These are phyloP conservation scores for Lydus trimaculatus DNA, from an alignment of 2,888 invertebrate species.

Conservation along the genomic window DNA sequence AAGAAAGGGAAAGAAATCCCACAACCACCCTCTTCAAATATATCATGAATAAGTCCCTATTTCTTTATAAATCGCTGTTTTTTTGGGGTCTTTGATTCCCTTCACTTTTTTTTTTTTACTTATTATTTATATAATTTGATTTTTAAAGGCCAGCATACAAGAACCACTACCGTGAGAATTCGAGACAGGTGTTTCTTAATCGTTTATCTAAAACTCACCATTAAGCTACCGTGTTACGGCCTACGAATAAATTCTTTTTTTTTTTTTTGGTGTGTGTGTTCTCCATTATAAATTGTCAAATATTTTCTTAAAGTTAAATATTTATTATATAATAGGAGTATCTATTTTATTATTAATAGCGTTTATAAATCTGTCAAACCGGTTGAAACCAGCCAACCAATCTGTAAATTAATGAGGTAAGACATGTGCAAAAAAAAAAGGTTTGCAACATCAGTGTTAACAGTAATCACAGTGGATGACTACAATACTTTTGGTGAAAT, in stretches of 20 bases:
- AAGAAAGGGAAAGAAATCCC: not conserved
- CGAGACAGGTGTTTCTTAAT: constrained; percentile 56
- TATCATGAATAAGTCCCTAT: not conserved
- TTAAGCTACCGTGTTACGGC: constrained; percentile 58
- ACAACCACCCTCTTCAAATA: constrained; percentile 8
- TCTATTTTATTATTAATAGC: not conserved
- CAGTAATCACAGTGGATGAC: too few species aligned
- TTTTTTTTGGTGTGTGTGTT: constrained; percentile 26
- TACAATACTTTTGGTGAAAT: too few species aligned
- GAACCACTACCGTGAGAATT: constrained; percentile 54
- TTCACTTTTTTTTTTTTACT: constrained; percentile 12
- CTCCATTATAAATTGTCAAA: not conserved
- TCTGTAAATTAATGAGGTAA: not conserved
- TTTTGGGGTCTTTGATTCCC: not conserved
- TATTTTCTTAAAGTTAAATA: constrained; percentile 15
- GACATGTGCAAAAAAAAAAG: not conserved
- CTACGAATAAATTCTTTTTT: constrained; percentile 31
- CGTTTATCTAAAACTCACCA: constrained; percentile 54
- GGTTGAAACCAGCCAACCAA: too few species aligned
- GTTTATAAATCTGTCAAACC: not conserved
- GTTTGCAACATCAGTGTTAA: too few species aligned
- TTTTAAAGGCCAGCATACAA: constrained; percentile 34
- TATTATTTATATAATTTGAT: constrained; percentile 32
- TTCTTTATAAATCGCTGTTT: constrained; percentile 5
- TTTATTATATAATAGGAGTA: not conserved